Conservation (phyloP, 2,797 vertebrate genomes). For the Myotis findleyi region DNA sequence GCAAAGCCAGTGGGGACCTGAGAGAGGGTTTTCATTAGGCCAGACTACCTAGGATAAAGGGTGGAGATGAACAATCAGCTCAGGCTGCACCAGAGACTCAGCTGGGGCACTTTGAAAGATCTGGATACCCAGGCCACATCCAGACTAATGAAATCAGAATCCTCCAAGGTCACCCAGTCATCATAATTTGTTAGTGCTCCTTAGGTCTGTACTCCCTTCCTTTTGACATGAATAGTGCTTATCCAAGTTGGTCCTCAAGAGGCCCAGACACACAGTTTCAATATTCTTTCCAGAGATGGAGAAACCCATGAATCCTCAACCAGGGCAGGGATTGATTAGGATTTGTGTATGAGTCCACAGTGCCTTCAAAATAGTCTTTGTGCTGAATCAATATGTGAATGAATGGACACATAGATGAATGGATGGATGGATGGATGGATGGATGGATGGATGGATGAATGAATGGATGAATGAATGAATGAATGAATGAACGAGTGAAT, state of each 20-base stretch:
- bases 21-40: not conserved
- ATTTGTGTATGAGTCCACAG: not conserved
- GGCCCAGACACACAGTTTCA: not conserved
- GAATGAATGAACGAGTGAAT: not conserved
- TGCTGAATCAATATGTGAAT: constrained; percentile 8
- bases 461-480: not conserved
- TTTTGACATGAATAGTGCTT: not conserved
- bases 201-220: not conserved
- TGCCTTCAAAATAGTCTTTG: not conserved
- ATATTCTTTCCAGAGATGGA: constrained; percentile 9
- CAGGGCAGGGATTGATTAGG: not conserved
- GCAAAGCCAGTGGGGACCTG: not conserved
- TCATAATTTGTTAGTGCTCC: not conserved
- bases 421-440: not conserved
- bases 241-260: not conserved
- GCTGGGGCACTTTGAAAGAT: not conserved
- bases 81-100: not conserved
- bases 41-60: not conserved
- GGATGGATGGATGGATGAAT: not conserved
- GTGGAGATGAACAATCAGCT: not conserved
- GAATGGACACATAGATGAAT: not conserved
- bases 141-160: not conserved
- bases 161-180: not conserved
- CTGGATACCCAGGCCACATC: not conserved
- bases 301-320: not conserved